Base-by-base conservation (phyloP, 2,797 vertebrate species). In the Diglossa cyanea region DNA sequence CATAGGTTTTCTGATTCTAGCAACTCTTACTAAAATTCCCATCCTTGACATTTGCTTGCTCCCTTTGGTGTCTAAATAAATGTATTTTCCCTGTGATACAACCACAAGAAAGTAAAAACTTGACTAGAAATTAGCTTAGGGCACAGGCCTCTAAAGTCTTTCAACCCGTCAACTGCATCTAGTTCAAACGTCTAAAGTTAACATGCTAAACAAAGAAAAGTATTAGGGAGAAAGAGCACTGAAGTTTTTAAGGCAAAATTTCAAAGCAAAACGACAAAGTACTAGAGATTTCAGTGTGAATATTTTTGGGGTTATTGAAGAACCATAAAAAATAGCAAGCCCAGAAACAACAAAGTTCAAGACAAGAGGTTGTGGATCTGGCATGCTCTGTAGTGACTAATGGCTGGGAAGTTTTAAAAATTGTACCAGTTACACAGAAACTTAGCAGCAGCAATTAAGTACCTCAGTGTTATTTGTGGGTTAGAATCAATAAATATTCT, bases 91-190 rank as follows among this genome's bases (percentile, higher is more conserved):
- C 58, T 84, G 44, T 86, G 53, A 95, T 3, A 86, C 61, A 95
- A 88, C 21, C 68, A 91, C 31, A 84, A 72, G 68, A 91, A 93
- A 66, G 73, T 40, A 77, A 65, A 53, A 88, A 88, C 72, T 92
- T 90, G 88, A 96, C 79, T 75, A 80, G 39, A 85, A 95, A 92
- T 93, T 95, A 93, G 88, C 95, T 94, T 75, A 92, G 70, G 95
- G 88, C 95, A 88, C 42, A 93, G 58, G 65, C 26, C 86, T 96
- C 82, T 94, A 4, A 90, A 94, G 82, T 88, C 86, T 96, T 95
- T 96, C 62, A 93, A 90, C 75, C 6, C 0, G 0, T 58, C 70
- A 82, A 65, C 61, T 84, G 67, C 28, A 72, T 86, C 68, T 65
- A 86, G 79, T 88, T 95, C 92, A 94, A 94, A 93, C 1, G 25